Percentiles rank a stretch among this genome's conserved stretches.
Conservation (phyloP, 2,888 invertebrate species). For the Rapana venosa region DNA sequence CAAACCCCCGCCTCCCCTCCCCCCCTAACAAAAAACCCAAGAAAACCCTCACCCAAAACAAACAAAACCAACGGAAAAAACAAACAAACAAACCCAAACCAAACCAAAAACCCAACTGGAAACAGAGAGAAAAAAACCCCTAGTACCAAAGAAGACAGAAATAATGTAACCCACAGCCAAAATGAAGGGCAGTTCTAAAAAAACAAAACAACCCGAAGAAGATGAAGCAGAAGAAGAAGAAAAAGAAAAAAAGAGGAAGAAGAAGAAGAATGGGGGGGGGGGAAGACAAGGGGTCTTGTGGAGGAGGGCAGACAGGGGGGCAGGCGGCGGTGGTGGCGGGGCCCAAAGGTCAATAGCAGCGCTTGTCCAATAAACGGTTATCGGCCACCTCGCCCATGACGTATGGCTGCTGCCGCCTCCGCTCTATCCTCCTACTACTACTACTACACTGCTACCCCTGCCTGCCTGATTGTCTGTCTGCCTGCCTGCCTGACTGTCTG, state of each 20-base stretch:
- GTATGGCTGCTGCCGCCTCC: conserved; percentile 26
- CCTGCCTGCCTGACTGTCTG: not conserved
- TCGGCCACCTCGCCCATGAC: conserved; percentile 26
- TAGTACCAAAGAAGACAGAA: not conserved
- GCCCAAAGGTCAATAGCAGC: conserved; percentile 25
- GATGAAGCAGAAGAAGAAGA: not conserved
- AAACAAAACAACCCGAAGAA: not conserved
- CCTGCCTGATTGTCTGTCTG: conserved; percentile 1
- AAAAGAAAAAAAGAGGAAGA: not conserved
- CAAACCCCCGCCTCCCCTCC: no score
- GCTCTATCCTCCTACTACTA: no score
- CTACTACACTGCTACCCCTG: not conserved
- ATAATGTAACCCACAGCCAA: not conserved
- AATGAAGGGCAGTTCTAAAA: not conserved
- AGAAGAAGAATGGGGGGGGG: not conserved
- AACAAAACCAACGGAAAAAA: not conserved
- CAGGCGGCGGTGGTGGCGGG: not conserved
- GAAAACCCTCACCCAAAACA: not conserved
- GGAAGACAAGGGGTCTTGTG: not conserved
- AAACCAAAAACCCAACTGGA: not conserved
- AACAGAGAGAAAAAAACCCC: not conserved
- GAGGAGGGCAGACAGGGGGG: not conserved
- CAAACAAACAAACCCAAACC: not conserved
- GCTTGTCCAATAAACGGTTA: conserved; percentile 35
- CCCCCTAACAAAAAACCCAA: no score